These are phyloP conservation scores for Trialeurodes vaporariorum DNA, from an alignment of 1,140 invertebrate genomes.

Conservation along the genomic window DNA sequence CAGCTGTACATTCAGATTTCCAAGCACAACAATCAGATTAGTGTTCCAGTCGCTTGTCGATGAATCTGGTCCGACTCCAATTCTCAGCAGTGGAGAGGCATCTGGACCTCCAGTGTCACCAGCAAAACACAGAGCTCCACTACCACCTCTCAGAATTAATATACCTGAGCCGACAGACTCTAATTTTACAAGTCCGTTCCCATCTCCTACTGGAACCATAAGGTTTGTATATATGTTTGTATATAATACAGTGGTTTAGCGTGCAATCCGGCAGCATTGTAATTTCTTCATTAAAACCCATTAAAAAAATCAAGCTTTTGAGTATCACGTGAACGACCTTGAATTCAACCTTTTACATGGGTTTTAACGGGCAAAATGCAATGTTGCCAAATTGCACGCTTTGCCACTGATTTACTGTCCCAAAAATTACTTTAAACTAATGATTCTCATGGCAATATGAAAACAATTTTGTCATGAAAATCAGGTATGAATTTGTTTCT, in stretches of 20 bases:
- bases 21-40: slow-evolving; percentile 91
- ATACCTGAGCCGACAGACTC: slow-evolving; percentile 69
- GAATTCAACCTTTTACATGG: too few relatives aligned
- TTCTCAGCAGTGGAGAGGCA: slow-evolving; percentile 24
- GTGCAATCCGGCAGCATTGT: too few relatives aligned
- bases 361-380: too few relatives aligned
- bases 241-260: neutral
- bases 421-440: too few relatives aligned
- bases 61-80: slow-evolving; percentile 38
- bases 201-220: slow-evolving; percentile 74
- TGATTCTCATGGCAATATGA: too few relatives aligned
- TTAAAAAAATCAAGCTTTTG: too few relatives aligned
- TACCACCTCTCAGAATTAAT: slow-evolving; percentile 71
- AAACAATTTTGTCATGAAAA: too few relatives aligned
- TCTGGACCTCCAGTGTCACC: slow-evolving; percentile 19
- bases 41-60: slow-evolving; percentile 87
- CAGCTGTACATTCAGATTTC: slow-evolving; percentile 90
- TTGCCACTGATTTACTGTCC: too few relatives aligned
- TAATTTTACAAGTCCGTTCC: slow-evolving; percentile 67
- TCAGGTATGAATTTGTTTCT: too few relatives aligned
- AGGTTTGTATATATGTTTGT: slow-evolving; percentile 36
- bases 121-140: slow-evolving; percentile 32
- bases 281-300: too few relatives aligned
- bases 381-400: too few relatives aligned
- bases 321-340: too few relatives aligned